Conservation (phyloP, 1,140 invertebrate species). For the Matsumurasca onukii region DNA sequence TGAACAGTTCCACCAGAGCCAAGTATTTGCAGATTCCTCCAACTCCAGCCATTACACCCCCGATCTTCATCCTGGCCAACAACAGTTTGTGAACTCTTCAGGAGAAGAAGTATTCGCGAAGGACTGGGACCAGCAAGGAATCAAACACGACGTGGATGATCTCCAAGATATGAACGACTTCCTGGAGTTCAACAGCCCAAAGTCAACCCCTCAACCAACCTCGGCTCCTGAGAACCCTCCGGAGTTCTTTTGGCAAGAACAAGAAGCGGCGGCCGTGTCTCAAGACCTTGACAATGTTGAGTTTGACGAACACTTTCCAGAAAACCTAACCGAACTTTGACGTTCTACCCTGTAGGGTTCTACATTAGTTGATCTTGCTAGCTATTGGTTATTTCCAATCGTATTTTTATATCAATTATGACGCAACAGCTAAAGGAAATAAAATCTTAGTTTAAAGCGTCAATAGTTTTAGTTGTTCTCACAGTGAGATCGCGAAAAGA, state of each 20-base stretch:
- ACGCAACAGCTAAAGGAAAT: too few species aligned
- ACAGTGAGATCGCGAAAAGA: not conserved
- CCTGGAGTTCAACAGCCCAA: not conserved
- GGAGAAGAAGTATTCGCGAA: not conserved
- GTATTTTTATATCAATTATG: not conserved
- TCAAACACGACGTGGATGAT: not conserved
- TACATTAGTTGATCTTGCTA: not conserved
- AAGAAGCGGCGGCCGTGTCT: not conserved
- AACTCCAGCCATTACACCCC: not conserved
- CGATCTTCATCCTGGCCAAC: not conserved
- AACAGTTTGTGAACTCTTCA: not conserved
- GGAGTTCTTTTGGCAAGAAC: not conserved
- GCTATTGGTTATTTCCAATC: not conserved
- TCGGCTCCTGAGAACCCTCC: not conserved
- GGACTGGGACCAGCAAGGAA: not conserved
- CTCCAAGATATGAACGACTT: conserved; percentile 7
- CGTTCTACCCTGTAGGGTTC: not conserved
- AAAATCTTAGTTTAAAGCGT: not conserved
- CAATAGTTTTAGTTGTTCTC: not conserved
- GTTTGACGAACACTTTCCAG: not conserved
- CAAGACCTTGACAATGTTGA: not conserved
- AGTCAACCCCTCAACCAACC: not conserved
- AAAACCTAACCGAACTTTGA: not conserved
- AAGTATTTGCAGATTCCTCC: not conserved
- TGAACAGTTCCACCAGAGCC: not conserved